Evolutionary conservation across 2,888 invertebrate species (phyloP).

Genomic region (Phortica okadai): DNA sequence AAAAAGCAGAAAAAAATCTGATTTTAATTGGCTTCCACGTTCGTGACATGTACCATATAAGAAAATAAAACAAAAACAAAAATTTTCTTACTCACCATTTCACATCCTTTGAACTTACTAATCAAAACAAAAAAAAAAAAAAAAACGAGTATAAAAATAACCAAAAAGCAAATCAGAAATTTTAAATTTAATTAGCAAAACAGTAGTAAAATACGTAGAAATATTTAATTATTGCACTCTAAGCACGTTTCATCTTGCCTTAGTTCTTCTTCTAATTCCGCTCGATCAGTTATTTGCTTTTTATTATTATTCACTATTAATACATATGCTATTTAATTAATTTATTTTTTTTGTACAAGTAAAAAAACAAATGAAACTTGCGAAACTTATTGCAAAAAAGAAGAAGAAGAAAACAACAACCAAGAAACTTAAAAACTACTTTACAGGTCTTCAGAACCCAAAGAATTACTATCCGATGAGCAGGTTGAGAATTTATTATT

Average conservation of each 20-base stretch:
- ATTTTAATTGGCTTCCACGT: no score
- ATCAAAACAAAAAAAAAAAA: no score
- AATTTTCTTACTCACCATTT: no score
- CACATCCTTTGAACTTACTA: no score
- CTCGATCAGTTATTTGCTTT: constrained; percentile 43
- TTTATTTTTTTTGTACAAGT: not conserved
- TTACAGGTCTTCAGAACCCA: constrained; percentile 73
- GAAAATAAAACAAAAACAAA: no score
- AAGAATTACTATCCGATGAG: constrained; percentile 76
- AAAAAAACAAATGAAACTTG: not conserved
- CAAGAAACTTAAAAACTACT: constrained; percentile 50
- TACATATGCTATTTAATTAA: constrained; percentile 44
- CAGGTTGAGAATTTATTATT: constrained; percentile 76
- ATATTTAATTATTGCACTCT: not conserved
- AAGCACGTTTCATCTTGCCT: not conserved
- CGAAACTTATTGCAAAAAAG: not conserved
- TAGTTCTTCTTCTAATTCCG: not conserved
- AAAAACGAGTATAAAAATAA: constrained; percentile 8
- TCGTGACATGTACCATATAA: no score
- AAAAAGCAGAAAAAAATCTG: no score
- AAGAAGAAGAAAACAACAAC: constrained; percentile 33
- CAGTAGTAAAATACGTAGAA: constrained; percentile 29
- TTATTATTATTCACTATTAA: constrained; percentile 10
- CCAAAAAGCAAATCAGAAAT: constrained; percentile 35
- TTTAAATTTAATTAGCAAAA: constrained; percentile 34